phyloP scores from a whole-genome alignment of 2,888 invertebrate species.

The Halictus quadricinctus region DNA sequence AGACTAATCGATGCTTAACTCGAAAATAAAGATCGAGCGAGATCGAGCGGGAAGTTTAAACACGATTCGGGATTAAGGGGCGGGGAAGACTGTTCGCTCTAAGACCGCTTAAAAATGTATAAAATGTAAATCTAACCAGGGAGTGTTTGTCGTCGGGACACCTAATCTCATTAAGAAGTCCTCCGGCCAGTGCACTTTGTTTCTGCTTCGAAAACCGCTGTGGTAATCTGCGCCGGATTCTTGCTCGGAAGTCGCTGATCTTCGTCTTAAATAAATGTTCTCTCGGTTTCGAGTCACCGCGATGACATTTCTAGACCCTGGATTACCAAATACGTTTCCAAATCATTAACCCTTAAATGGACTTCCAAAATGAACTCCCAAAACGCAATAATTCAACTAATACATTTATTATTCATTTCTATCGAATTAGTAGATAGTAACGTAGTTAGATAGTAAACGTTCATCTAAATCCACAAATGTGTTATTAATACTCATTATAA shows the following conservation, averaged over 20 bases:
- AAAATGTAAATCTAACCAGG: constrained; percentile 81
- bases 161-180: constrained; percentile 83
- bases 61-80: constrained; percentile 44
- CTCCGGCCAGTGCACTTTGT: constrained; percentile 73
- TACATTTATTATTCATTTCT: neutral
- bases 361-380: neutral
- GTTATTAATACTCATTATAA: too few relatives aligned
- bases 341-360: constrained; percentile 25
- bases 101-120: constrained; percentile 81
- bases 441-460: too few relatives aligned
- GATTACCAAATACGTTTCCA: constrained; percentile 9
- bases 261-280: constrained; percentile 80
- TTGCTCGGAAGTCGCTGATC: constrained; percentile 78
- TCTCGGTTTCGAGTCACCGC: constrained; percentile 73
- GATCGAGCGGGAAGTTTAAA: constrained; percentile 42
- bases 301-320: constrained; percentile 42
- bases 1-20: constrained; percentile 13
- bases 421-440: neutral
- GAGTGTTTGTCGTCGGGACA: constrained; percentile 79
- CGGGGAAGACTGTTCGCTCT: constrained; percentile 40
- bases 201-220: constrained; percentile 69
- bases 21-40: constrained; percentile 20
- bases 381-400: neutral
- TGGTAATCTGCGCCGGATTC: constrained; percentile 79
- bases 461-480: too few relatives aligned